Evolutionary conservation across 2,797 vertebrate genomes (phyloP), one percentile per base, ranked within the genome.

Genomic region (Mormyrus proboscirostris): DNA sequence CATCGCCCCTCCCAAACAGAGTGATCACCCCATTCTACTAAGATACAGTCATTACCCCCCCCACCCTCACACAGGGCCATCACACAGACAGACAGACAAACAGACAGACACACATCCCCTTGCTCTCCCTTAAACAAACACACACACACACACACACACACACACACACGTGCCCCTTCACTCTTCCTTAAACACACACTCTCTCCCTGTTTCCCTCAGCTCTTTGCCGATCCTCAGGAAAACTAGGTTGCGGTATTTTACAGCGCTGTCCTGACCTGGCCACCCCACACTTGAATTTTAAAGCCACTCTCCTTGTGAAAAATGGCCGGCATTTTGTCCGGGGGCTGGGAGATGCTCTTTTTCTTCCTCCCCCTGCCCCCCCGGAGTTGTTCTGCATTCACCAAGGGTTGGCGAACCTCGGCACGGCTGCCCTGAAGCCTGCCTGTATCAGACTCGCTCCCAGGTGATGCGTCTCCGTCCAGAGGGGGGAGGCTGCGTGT

Each of bases 181-280:
- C 50, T 14, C 12, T 51, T 12, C 12, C 50, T 1, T 51, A 53
- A 2, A 53, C 88, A 29, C 3, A 89, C 79, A 83, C 38, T 2
- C 16, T 8, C 79, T 47, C 79, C 41, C 38, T n/a, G 79, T 83
- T 88, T 69, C 19, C 69, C 85, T 62, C 82, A 88, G 88, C 88
- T 47, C 51, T 65, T 50, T 51, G 38, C 33, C 57, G 88, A 88
- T 87, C 47, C 86, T 16, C 59, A 50, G 47, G 16, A 88, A 89
- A 90, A 88, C 44, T 90, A 86, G 90, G 90, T 90, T 86, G 86
- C 55, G 55, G 89, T 76, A 82, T 79, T 57, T 89, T 53, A 84
- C 89, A 53, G 79, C 53, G 53, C 89, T 62, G 83, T 25, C 89
- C 89, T 91, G 90, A 90, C 89, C 89, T 76, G 83, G 88, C 82